Base-by-base conservation (phyloP, 2,113 vertebrate genomes). In the Epinephelus lanceolatus region DNA sequence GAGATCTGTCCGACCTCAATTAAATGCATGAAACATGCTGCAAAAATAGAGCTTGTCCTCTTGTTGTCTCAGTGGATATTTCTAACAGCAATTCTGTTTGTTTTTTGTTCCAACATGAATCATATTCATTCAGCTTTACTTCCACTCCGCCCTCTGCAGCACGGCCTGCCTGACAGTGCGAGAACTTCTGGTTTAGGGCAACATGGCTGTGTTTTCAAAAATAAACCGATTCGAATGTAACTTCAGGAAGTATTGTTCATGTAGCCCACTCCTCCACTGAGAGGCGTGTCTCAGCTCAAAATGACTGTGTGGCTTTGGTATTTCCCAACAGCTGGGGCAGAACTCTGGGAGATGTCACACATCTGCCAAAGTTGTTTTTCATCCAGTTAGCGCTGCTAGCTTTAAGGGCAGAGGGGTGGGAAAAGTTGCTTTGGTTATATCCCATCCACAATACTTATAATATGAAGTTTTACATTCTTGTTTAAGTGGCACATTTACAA, bases 321-420 rank as follows among this genome's bases (percentile, higher is more conserved):
- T 95, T 91, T 93, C 86, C 81, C 86, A 91, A 80, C 94, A 95
- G 92, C 94, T 94, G 92, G 87, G 91, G 80, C 53, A 77, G 73
- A 86, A 71, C 86, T 83, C 68, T 94, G 93, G 87, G 89, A 94
- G 92, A 80, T 76, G 69, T 91, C 83, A 37, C 77, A 90, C 82
- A 87, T 78, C 88, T 87, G 91, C 52, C 47, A 19, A 7, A 57
- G 19, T 30, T 81, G 71, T 79, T 89, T 86, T 60, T 85, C 15
- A 84, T 74, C 67, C 76, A 72, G 18, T 84, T 69, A 69, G 68
- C 15, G 1, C 51, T 40, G 66, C 59, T 86, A 40, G 84, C 57
- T 42, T 65, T 25, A 69, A 76, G 51, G 14, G 49, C 52, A 49
- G 27, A 30, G 49, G 23, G 40, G 8, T 37, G 30, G 21, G 70